phyloP scores from a whole-genome alignment of 2,797 vertebrate genomes.

The Sebastes itinus region DNA sequence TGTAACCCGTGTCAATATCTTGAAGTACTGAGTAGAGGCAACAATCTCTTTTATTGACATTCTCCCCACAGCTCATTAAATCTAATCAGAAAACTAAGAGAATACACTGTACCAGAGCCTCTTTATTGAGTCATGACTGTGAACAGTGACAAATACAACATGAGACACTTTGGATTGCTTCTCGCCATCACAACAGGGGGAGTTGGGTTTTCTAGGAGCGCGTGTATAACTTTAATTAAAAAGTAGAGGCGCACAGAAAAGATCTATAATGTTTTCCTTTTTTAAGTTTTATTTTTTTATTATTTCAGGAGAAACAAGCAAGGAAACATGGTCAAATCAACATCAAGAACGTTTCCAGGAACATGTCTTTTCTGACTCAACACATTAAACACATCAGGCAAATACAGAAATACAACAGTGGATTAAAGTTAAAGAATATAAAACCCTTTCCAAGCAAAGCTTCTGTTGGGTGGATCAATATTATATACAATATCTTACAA shows the following conservation, averaged over 20 bases:
- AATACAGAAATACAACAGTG: slow-evolving; percentile 35
- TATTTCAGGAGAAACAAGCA: background rate
- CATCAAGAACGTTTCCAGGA: background rate
- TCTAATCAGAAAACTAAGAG: background rate
- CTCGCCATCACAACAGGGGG: background rate
- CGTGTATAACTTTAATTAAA: slow-evolving; percentile 3
- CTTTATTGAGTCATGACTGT: slow-evolving; percentile 37
- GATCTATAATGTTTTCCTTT: background rate
- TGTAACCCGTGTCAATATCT: slow-evolving; percentile 1
- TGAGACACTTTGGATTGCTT: background rate
- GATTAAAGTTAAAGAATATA: slow-evolving; percentile 9
- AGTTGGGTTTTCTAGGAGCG: background rate
- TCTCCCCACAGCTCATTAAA: background rate
- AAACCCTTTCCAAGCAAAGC: background rate
- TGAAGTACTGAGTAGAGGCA: background rate
- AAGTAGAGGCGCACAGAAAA: background rate
- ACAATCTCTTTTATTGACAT: background rate
- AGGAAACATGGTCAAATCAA: background rate
- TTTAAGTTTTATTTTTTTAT: background rate
- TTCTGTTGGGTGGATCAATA: slow-evolving; percentile 7
- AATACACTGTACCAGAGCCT: background rate
- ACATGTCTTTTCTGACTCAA: background rate
- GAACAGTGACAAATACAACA: slow-evolving; percentile 9
- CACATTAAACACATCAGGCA: background rate
- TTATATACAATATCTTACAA: slow-evolving; percentile 45